These are phyloP conservation scores for Quadroppia sp. DNA, from an alignment of 2,888 invertebrate species.

Conservation along the genomic window DNA sequence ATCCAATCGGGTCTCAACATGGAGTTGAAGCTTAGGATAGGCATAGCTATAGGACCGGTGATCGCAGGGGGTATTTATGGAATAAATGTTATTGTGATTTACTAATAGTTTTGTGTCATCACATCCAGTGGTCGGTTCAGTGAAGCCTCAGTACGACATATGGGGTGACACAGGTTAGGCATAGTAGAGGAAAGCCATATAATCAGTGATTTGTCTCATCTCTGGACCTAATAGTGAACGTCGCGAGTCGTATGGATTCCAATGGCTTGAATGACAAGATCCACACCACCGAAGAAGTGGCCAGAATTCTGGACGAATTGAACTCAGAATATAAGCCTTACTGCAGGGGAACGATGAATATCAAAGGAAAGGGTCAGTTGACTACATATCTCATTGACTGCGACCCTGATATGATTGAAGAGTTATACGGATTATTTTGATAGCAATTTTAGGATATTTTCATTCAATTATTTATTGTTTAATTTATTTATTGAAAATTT, in stretches of 20 bases:
- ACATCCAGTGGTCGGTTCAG: conserved; percentile 83
- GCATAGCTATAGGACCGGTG: conserved; percentile 51
- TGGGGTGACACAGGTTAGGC: conserved; percentile 66
- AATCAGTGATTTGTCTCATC: too few relatives aligned
- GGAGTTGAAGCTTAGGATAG: conserved; percentile 67
- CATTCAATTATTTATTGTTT: too few relatives aligned
- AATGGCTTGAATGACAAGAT: conserved; percentile 74
- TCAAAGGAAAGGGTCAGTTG: conserved; percentile 89
- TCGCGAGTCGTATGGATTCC: conserved; percentile 94
- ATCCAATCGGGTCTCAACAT: conserved; percentile 50
- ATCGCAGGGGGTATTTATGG: conserved; percentile 39
- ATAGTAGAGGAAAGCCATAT: too few relatives aligned
- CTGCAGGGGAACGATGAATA: conserved; percentile 83
- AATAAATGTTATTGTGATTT: neutral
- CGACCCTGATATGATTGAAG: conserved; percentile 15
- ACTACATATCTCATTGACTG: conserved; percentile 75
- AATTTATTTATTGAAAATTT: too few relatives aligned
- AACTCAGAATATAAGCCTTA: conserved; percentile 54
- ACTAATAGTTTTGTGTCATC: conserved; percentile 51
- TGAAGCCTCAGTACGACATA: conserved; percentile 46
- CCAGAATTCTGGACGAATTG: conserved; percentile 74
- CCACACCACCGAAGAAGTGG: conserved; percentile 78
- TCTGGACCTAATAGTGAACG: conserved; percentile 58
- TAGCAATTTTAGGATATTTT: too few relatives aligned
- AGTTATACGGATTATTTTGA: conserved; percentile 13